Conservation (phyloP, 2,797 vertebrate species). For the Lophius americanus region DNA sequence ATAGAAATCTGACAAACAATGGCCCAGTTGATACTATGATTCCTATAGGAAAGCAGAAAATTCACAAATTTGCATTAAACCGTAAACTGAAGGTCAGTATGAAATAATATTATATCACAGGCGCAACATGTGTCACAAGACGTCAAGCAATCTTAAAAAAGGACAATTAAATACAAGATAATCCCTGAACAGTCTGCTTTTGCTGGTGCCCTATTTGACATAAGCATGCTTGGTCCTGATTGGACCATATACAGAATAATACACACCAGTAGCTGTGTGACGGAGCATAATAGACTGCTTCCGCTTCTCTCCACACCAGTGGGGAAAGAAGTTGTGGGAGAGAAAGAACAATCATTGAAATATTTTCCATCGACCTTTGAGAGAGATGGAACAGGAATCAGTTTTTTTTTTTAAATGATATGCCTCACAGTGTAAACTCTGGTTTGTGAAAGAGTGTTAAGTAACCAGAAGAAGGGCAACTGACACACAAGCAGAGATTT, state of each 20-base stretch:
- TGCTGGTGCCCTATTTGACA: slow-evolving; percentile 15
- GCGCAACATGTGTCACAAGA: slow-evolving; percentile 22
- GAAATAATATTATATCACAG: not conserved
- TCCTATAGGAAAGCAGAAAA: not conserved
- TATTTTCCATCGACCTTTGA: slow-evolving; percentile 8
- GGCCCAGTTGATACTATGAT: slow-evolving; percentile 3
- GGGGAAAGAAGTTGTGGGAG: slow-evolving; percentile 23
- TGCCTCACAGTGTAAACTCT: not conserved
- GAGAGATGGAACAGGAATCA: not conserved
- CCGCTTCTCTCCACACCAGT: slow-evolving; percentile 32
- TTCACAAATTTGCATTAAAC: too few relatives aligned
- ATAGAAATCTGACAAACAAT: slow-evolving; percentile 8
- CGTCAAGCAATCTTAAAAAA: not conserved
- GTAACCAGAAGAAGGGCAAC: slow-evolving; percentile 20
- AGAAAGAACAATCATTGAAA: slow-evolving; percentile 4
- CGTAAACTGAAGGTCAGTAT: slow-evolving; percentile 22
- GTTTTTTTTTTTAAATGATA: too few relatives aligned
- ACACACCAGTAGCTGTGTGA: slow-evolving; percentile 41
- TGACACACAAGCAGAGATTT: slow-evolving; percentile 46
- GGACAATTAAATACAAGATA: slow-evolving; percentile 4
- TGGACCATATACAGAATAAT: slow-evolving; percentile 24
- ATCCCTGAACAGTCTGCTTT: slow-evolving; percentile 21
- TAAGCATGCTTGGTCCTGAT: slow-evolving; percentile 19
- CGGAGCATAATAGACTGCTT: slow-evolving; percentile 44
- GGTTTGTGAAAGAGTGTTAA: slow-evolving; percentile 8